Percentiles rank a stretch among this genome's conserved stretches.
Evolutionary conservation across 64 coral and sea anemone genomes (phyloP).

Genomic region (Stichodactyla mertensii): DNA sequence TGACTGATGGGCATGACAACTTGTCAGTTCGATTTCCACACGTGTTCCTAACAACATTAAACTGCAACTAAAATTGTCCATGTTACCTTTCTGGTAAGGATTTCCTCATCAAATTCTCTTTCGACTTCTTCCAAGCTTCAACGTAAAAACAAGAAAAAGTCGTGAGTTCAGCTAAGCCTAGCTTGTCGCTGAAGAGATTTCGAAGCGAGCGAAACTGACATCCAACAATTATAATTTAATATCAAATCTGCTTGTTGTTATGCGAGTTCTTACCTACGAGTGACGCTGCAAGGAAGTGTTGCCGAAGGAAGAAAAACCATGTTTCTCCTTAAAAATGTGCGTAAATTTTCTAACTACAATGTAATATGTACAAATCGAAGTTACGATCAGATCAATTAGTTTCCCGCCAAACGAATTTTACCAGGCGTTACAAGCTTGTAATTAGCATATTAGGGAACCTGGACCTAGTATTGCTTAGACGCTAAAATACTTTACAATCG

Average conservation of each 20-base stretch:
- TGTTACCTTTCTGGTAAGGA: slow-evolving; percentile 77
- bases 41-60: neutral
- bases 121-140: slow-evolving; percentile 64
- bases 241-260: neutral
- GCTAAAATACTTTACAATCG: neutral
- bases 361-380: neutral
- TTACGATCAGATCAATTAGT: neutral
- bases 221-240: neutral
- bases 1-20: neutral
- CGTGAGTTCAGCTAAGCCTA: neutral
- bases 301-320: neutral
- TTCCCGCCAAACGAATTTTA: slow-evolving; percentile 10
- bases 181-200: neutral
- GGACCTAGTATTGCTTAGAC: neutral
- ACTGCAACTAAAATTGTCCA: neutral
- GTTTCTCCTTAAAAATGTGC: neutral
- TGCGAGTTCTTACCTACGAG: neutral
- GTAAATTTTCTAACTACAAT: neutral
- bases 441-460: neutral
- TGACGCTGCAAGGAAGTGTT: neutral
- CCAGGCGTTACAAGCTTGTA: neutral
- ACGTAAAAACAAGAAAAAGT: neutral
- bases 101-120: slow-evolving; percentile 64
- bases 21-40: neutral
- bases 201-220: no score